phyloP scores from a whole-genome alignment of 2,888 invertebrate genomes.

The Dichetophora obliterata region DNA sequence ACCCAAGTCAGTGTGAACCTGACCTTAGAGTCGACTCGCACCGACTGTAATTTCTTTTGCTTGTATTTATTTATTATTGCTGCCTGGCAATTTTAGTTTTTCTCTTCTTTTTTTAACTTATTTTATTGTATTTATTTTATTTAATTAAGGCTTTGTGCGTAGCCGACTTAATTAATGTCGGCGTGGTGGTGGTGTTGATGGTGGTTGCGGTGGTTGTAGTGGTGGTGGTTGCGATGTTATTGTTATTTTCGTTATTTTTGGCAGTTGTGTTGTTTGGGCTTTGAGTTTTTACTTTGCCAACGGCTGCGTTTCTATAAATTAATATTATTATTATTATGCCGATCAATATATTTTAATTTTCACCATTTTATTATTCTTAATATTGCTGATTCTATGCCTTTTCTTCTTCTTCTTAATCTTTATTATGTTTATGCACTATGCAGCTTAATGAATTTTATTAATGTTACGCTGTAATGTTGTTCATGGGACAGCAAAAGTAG shows the following conservation, averaged over 20 bases:
- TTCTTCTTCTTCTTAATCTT: neutral
- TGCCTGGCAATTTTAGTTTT: neutral
- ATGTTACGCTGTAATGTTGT: neutral
- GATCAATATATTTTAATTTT: constrained; percentile 26
- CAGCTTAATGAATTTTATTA: neutral
- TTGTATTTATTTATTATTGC: neutral
- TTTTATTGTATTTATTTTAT: neutral
- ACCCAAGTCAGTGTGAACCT: no score
- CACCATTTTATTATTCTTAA: constrained; percentile 1
- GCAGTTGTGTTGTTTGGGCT: no score
- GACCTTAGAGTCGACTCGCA: no score
- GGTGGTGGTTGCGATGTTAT: neutral
- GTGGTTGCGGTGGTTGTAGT: neutral
- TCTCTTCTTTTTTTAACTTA: neutral
- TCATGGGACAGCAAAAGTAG: neutral
- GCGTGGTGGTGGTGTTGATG: neutral
- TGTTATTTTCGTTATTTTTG: no score
- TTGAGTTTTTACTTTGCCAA: neutral
- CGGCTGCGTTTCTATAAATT: neutral
- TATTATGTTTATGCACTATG: neutral
- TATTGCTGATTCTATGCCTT: neutral
- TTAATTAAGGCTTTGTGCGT: constrained; percentile 5
- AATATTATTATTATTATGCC: constrained; percentile 12
- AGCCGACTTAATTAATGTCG: neutral
- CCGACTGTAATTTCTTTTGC: no score